These are phyloP conservation scores for Hylomyscus alleni DNA, from an alignment of 2,797 vertebrate species.

Conservation along the genomic window DNA sequence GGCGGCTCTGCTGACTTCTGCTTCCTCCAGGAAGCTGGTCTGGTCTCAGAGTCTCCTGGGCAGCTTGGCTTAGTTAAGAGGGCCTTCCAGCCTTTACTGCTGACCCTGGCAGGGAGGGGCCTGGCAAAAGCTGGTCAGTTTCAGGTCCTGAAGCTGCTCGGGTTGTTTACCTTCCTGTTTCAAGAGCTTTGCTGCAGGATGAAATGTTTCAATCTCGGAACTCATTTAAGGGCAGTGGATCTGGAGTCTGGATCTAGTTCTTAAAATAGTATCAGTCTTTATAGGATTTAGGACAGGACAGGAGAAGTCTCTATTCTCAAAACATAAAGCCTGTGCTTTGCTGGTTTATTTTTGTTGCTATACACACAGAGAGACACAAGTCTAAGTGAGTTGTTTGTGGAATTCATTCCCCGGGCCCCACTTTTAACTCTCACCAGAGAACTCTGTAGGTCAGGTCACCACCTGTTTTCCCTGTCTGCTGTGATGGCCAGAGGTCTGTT, in stretches of 20 bases:
- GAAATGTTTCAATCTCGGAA: not conserved
- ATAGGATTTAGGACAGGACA: not conserved
- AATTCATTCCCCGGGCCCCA: slow-evolving; percentile 32
- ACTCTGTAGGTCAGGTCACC: not conserved
- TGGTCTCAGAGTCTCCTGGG: not conserved
- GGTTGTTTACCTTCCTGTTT: not conserved
- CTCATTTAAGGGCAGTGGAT: not conserved
- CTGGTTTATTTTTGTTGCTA: slow-evolving; percentile 56
- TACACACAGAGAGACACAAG: not conserved
- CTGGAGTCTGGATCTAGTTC: not conserved
- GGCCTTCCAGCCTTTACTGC: too few species aligned
- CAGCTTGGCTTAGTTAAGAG: not conserved
- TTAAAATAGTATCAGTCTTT: not conserved
- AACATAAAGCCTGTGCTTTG: slow-evolving; percentile 14
- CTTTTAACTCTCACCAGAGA: slow-evolving; percentile 43
- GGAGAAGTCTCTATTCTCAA: not conserved
- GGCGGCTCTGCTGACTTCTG: not conserved
- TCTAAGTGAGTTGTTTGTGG: not conserved
- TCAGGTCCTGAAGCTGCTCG: not conserved
- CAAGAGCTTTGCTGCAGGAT: not conserved
- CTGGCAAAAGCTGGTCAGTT: not conserved
- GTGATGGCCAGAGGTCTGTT: not conserved
- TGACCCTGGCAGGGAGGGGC: too few species aligned
- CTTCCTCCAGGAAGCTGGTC: not conserved
- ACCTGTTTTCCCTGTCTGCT: not conserved